Evolutionary conservation across 2,113 vertebrate genomes (phyloP).

Genomic region (Origma solitaria): DNA sequence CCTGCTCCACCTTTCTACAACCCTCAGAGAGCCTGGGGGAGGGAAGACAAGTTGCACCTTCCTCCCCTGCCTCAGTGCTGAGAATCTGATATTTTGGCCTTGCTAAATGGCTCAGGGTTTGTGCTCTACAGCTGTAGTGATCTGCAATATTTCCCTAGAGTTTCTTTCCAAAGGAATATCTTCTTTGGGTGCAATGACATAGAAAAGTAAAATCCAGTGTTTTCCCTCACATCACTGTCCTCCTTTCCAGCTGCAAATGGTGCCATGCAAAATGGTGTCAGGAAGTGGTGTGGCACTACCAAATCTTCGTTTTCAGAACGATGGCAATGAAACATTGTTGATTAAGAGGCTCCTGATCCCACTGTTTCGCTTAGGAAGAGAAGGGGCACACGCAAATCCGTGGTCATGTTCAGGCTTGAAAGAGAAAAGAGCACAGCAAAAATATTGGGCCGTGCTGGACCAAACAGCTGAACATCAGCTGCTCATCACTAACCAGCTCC

Average conservation of each 20-base stretch:
- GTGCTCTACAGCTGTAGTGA: not conserved
- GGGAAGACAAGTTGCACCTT: not conserved
- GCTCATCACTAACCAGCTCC: not conserved
- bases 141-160: not conserved
- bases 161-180: not conserved
- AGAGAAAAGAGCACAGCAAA: not conserved
- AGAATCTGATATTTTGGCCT: not conserved
- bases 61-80: not conserved
- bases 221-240: not conserved
- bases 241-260: not conserved
- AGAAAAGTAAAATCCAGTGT: not conserved
- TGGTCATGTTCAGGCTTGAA: not conserved
- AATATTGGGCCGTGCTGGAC: not conserved
- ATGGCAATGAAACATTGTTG: not conserved
- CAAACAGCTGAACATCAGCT: not conserved
- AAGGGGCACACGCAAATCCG: not conserved
- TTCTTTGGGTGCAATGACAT: not conserved
- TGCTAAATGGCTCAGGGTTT: not conserved
- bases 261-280: fast-evolving
- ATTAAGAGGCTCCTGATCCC: not conserved
- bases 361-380: not conserved
- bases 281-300: not conserved
- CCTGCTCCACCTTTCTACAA: not conserved
- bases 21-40: not conserved
- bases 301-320: not conserved